These are phyloP conservation scores for Alviniconcha strummeri DNA, from an alignment of 2,888 invertebrate genomes.

Conservation along the genomic window DNA sequence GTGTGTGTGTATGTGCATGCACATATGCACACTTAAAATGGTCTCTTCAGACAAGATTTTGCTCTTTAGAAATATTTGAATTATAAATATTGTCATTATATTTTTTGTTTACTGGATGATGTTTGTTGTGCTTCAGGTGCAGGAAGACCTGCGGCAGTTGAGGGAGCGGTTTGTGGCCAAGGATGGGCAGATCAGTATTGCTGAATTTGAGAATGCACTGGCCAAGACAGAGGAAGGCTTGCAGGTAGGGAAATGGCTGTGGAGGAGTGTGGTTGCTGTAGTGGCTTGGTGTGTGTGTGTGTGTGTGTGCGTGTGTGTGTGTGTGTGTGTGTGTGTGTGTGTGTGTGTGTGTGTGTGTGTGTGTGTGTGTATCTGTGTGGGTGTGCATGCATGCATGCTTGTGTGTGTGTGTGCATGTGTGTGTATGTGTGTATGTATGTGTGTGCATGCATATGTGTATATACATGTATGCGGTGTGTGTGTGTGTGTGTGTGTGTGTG, in stretches of 20 bases:
- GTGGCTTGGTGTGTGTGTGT: too few relatives aligned
- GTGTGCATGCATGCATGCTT: not conserved
- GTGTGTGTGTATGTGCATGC: not conserved
- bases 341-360: too few relatives aligned
- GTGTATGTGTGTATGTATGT: not conserved
- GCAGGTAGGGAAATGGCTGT: conserved; percentile 47
- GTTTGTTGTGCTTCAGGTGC: conserved; percentile 58
- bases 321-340: too few relatives aligned
- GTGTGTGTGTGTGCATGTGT: not conserved
- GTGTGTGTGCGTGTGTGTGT: too few relatives aligned
- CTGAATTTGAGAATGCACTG: conserved; percentile 67
- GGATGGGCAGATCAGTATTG: conserved; percentile 63
- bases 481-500: conserved; percentile 1
- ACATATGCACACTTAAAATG: not conserved
- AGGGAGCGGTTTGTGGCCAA: conserved; percentile 60
- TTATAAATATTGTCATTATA: too few relatives aligned
- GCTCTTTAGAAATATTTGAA: too few relatives aligned
- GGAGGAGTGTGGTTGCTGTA: too few relatives aligned
- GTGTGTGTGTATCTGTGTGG: too few relatives aligned
- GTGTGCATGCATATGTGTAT: not conserved
- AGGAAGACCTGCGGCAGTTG: conserved; percentile 68
- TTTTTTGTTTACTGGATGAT: not conserved
- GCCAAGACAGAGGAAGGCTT: conserved; percentile 69
- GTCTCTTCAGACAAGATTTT: too few relatives aligned
- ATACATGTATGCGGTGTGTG: not conserved